Base-by-base conservation (phyloP, 2,888 invertebrate genomes). In the Uloborus plumipes region DNA sequence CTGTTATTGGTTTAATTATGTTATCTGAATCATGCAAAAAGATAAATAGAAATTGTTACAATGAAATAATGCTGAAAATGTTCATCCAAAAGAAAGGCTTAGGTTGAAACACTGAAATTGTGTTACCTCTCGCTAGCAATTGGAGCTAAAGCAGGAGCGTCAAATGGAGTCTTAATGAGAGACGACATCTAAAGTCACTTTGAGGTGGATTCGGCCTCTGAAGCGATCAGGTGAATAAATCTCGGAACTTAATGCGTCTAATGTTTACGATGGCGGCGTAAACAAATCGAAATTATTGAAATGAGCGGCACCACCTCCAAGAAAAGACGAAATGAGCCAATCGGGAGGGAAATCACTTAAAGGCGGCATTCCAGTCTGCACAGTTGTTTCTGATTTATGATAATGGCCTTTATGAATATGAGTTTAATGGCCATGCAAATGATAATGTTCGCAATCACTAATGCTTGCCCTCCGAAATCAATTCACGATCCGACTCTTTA, bases 351-450 rank as follows among this genome's bases (percentile, higher is more conserved):
- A 79, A 72, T 79, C 72, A 65, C 62, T 73, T 53, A 31, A 69
- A 64, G 47, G 50, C 50, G 31, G 55, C 31, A 49, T 50, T 70
- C 31, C 31, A 55, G 65, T 47, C 53, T 51, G 62, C 80, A 71
- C 78, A 80, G 80, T 80, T 80, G 80, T 80, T 80, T 80, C 73
- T 80, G 80, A 80, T 80, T 80, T 80, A 80, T 80, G 80, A 64
- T 80, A 80, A 80, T 80, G 80, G 70, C 55, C 80, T 74, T 80
- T 80, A 80, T 74, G 80, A 74, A 80, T 80, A 80, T 69, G 74
- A 80, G 62, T 80, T 80, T 80, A 80, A 80, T 80, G 80, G 62
- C 58, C 69, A 67, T 70, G 62, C 67, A 74, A 80, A 69, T 80
- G 64, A 58, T 50, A 61, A 31, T 55, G 20, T 22, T 49, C 49